Evolutionary conservation across 2,113 vertebrate genomes (phyloP), one percentile per base, ranked within the genome.

Genomic region (Poeciliopsis occidentalis): DNA sequence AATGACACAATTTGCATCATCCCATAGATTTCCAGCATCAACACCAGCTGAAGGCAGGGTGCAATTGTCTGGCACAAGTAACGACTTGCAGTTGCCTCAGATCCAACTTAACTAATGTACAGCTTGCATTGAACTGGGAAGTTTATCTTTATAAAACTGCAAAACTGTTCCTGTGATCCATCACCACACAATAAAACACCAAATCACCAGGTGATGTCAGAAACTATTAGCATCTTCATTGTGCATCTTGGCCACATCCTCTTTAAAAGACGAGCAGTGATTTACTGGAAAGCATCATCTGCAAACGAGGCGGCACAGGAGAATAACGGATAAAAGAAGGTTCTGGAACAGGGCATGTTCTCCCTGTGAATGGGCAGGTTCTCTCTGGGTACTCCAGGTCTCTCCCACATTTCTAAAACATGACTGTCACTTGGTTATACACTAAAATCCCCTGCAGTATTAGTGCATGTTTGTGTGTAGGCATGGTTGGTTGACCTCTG

Each of bases 71-170:
- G 7, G 47, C 22, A 24, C 7, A 22, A 24, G 19, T 19, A 22
- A 51, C 19, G 7, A 24, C 47, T 54, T 37, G 34, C 34, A 37
- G 34, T 37, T 37, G 34, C 34, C 10, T 37, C 34, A 34, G 8
- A 34, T 34, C 34, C 34, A 34, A 34, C 2, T 75, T 79, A 80
- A 83, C 30, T 71, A 29, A 61, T 67, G 80, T 32, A 67, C 39
- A 64, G 73, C 83, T 82, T 30, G 60, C 63, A 13, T 73, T 70
- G 34, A 80, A 63, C 63, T 41, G 80, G 70, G 47, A 66, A 65
- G 37, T 76, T 79, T 73, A 78, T 81, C 79, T 87, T 69, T 34
- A 79, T 90, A 64, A 80, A 27, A 83, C 51, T 54, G 51, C 22
- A 54, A 15, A 54, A 24, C 51, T 10, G 51, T 22, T 17, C 51